Evolutionary conservation across 2,113 vertebrate species (phyloP), one percentile per base, ranked within the genome.

Genomic region (Ornithorhynchus anatinus): DNA sequence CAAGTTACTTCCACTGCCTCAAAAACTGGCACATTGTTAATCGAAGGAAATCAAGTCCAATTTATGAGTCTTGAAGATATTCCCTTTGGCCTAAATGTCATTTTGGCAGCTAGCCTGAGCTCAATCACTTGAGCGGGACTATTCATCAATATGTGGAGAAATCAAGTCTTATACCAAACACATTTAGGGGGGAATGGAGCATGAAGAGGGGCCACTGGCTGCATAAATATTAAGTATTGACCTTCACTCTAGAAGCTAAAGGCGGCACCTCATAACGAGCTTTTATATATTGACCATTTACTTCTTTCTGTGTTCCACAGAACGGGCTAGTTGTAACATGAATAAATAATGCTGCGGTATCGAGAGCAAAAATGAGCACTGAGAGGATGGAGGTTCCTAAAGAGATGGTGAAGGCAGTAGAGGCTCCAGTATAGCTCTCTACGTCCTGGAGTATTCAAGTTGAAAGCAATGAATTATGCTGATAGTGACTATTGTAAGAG

Each of bases 181-280:
- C 9, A 5, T 6, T 65, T 50, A n/a, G 11, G 58, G 80, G 2
- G 69, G 77, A 87, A 64, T 44, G 38, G 58, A 79, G 70, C 66
- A 75, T 56, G 25, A 81, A 69, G 38, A 70, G 33, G 40, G 14
- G 16, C 25, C 31, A 13, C 42, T 33, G 1, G n/a, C 22, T 27
- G 27, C 54, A 71, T 59, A 68, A 48, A 25, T 68, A 76, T 31
- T 33, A 82, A 66, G 57, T 27, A 75, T 59, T 69, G 75, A 68
- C 54, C 44, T 73, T 81, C 75, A 35, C 3, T 53, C 59, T 60
- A 35, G 25, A 80, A 76, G 40, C 5, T 64, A 37, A 64, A 82
- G 57, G 84, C 59, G 75, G 69, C 82, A 77, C 23, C 32, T 83
- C 80, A 85, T 16, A 37, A 1, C 29, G 11, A 37, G 62, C 48